phyloP scores from a whole-genome alignment of 1,140 invertebrate species.

The Yoshiicerus persimilis region DNA sequence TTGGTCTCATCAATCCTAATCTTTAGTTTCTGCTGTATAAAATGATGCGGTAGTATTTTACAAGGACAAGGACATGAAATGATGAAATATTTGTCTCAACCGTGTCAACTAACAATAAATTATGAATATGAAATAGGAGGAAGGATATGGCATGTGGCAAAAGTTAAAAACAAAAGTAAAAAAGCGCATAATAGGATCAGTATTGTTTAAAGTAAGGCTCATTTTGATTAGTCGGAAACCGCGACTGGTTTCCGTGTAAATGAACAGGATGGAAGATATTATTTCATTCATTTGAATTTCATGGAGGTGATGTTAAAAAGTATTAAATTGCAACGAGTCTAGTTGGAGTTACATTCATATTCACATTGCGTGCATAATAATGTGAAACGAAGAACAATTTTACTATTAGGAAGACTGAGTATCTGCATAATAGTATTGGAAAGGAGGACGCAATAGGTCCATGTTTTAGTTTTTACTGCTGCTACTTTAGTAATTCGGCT shows the following conservation, averaged over 20 bases:
- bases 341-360: too few relatives aligned
- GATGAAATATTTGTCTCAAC: too few relatives aligned
- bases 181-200: background rate
- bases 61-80: too few relatives aligned
- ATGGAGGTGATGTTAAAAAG: background rate
- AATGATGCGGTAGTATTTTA: too few relatives aligned
- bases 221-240: background rate
- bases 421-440: background rate
- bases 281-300: conserved; percentile 8
- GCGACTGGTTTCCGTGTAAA: background rate
- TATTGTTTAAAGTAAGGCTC: too few relatives aligned
- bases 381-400: background rate
- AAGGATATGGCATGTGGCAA: too few relatives aligned
- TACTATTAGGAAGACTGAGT: background rate
- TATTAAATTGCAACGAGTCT: background rate
- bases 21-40: too few relatives aligned
- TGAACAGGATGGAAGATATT: background rate
- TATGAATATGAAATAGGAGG: too few relatives aligned
- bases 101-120: too few relatives aligned
- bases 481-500: background rate
- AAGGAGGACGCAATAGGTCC: background rate
- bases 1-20: too few relatives aligned
- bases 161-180: too few relatives aligned
- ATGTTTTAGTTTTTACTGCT: background rate
- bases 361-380: conserved; percentile 1